phyloP scores from a whole-genome alignment of 2,113 vertebrate genomes.

The Noctilio leporinus region DNA sequence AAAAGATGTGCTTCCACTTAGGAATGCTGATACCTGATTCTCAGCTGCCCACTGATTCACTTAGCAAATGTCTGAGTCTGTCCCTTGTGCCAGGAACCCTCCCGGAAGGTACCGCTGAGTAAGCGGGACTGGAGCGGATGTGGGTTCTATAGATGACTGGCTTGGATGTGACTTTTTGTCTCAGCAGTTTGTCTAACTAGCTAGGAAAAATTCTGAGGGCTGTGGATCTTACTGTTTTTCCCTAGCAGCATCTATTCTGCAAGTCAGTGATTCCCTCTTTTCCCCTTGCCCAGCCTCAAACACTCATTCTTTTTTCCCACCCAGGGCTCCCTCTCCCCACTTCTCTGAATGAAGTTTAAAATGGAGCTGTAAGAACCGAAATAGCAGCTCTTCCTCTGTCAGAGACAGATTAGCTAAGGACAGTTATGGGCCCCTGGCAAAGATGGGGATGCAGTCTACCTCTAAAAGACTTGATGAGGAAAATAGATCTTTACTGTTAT shows the following conservation, averaged over 20 bases:
- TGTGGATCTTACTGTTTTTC: neutral
- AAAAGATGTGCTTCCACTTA: neutral
- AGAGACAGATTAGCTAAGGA: slow-evolving; percentile 79
- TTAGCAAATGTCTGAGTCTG: neutral
- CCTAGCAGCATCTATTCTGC: neutral
- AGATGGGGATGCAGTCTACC: slow-evolving; percentile 64
- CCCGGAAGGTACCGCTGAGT: fast-evolving
- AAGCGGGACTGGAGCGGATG: neutral
- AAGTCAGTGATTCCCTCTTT: neutral
- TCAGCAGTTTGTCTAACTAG: neutral
- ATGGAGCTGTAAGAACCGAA: slow-evolving; percentile 73
- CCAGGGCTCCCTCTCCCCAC: slow-evolving; percentile 25
- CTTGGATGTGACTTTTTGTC: neutral
- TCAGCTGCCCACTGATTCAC: neutral
- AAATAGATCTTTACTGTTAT: slow-evolving; percentile 65
- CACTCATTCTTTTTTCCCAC: slow-evolving; percentile 51
- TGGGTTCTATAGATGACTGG: neutral
- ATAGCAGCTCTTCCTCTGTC: slow-evolving; percentile 74
- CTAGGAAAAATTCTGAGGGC: neutral
- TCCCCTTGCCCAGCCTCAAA: neutral
- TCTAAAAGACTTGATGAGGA: slow-evolving; percentile 74
- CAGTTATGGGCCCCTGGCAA: slow-evolving; percentile 73
- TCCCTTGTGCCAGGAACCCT: neutral
- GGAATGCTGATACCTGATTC: neutral
- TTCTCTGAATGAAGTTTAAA: slow-evolving; percentile 73